These are phyloP conservation scores for Diadegma fenestrale DNA, from an alignment of 2,888 invertebrate species.

Conservation along the genomic window DNA sequence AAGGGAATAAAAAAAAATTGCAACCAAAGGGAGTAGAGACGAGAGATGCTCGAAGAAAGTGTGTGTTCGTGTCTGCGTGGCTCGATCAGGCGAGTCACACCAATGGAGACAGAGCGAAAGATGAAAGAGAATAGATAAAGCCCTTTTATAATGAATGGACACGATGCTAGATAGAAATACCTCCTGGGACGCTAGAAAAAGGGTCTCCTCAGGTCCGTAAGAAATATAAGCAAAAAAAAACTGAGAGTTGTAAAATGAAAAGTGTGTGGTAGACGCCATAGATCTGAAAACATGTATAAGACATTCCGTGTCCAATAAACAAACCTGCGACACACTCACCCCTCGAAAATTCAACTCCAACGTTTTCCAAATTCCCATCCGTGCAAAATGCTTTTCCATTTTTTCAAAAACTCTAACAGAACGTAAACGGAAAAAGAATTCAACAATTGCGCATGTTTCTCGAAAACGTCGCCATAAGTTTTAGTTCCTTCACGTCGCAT, in stretches of 20 bases:
- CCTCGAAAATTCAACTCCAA: neutral
- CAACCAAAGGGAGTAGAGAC: slow-evolving; percentile 35
- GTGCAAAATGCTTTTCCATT: neutral
- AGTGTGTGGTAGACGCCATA: neutral
- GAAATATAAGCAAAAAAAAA: slow-evolving; percentile 12
- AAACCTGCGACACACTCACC: neutral
- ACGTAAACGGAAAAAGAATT: no score
- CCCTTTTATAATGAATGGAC: slow-evolving; percentile 57
- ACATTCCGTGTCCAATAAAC: slow-evolving; percentile 1
- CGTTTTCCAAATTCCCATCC: neutral
- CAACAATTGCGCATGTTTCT: no score
- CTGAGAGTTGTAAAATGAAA: slow-evolving; percentile 1
- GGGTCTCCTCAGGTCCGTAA: slow-evolving; percentile 24
- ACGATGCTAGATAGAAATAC: slow-evolving; percentile 40
- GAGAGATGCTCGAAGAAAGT: slow-evolving; percentile 28
- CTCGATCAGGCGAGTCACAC: neutral
- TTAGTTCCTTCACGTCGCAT: no score
- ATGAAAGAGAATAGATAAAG: slow-evolving; percentile 27
- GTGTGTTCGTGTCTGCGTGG: neutral
- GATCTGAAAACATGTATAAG: slow-evolving; percentile 1
- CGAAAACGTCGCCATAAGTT: no score
- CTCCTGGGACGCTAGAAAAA: slow-evolving; percentile 40
- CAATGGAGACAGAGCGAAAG: slow-evolving; percentile 12
- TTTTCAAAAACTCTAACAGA: neutral
- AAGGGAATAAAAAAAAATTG: slow-evolving; percentile 17